Conservation (phyloP, 2,113 vertebrate species). For the Gopherus evgoodei region DNA sequence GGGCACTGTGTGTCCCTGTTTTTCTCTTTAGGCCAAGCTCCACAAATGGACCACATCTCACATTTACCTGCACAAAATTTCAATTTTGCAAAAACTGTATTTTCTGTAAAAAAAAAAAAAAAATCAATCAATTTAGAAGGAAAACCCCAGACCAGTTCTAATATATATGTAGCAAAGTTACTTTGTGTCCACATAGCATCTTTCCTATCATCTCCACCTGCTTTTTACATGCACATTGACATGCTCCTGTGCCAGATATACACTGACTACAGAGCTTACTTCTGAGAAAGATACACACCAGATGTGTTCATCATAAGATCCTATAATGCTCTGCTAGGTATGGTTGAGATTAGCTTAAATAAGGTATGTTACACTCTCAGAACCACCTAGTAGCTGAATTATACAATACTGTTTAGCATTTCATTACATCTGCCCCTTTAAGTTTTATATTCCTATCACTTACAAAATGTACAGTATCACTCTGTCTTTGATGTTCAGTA, state of each 20-base stretch:
- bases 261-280: not conserved
- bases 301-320: not conserved
- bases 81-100: not conserved
- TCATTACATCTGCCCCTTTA: not conserved
- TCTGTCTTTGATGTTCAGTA: not conserved
- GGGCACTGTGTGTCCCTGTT: not conserved
- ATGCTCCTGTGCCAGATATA: too few relatives aligned
- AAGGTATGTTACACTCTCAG: not conserved
- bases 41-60: not conserved
- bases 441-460: not conserved
- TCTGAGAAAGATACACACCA: not conserved
- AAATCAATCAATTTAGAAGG: not conserved
- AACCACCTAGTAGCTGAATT: not conserved
- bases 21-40: not conserved
- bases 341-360: not conserved
- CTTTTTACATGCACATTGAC: too few relatives aligned
- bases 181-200: not conserved
- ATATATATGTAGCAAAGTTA: not conserved
- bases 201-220: not conserved
- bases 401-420: not conserved
- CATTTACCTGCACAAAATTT: not conserved
- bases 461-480: not conserved
- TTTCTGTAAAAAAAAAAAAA: not conserved
- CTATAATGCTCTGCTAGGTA: not conserved
- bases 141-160: not conserved